Evolutionary conservation across 2,113 vertebrate genomes (phyloP).

Genomic region (Trinectes maculatus): DNA sequence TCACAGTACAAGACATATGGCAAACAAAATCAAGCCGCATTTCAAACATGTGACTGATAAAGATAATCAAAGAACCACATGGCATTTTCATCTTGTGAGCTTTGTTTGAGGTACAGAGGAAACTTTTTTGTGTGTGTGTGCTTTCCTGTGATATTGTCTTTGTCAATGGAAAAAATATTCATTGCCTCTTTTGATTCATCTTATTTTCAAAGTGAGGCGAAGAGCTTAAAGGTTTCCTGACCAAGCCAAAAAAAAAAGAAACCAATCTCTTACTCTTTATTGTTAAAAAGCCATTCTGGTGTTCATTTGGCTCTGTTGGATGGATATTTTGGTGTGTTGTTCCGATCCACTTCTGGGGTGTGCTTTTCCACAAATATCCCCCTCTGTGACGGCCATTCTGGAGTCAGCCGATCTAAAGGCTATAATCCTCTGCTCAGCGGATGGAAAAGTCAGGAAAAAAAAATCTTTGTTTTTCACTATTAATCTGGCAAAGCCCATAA

Average conservation of each 20-base stretch:
- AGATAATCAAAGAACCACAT: slow-evolving; percentile 41
- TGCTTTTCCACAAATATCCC: slow-evolving; percentile 62
- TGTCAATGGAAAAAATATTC: slow-evolving; percentile 26
- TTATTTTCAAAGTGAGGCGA: not conserved
- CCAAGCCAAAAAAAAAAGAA: slow-evolving; percentile 10
- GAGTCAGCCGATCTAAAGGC: slow-evolving; percentile 59
- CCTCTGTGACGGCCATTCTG: slow-evolving; percentile 56
- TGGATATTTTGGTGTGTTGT: slow-evolving; percentile 43
- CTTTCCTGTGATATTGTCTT: not conserved
- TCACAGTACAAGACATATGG: slow-evolving; percentile 59
- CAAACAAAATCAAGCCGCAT: slow-evolving; percentile 46
- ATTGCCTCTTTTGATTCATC: slow-evolving; percentile 6
- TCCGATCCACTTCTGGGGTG: slow-evolving; percentile 42
- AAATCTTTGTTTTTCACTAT: slow-evolving; percentile 72
- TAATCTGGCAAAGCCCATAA: slow-evolving; percentile 72
- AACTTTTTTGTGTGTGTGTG: not conserved
- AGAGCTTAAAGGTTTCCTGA: slow-evolving; percentile 3
- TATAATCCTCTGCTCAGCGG: slow-evolving; percentile 68
- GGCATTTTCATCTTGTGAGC: slow-evolving; percentile 15
- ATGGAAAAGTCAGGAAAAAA: slow-evolving; percentile 67
- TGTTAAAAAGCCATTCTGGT: slow-evolving; percentile 37
- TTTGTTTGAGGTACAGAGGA: slow-evolving; percentile 15
- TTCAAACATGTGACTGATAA: slow-evolving; percentile 48
- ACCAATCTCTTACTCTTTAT: slow-evolving; percentile 12
- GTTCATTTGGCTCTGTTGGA: slow-evolving; percentile 32